phyloP scores from a whole-genome alignment of 2,888 invertebrate genomes.

The Xestia c-nigrum region DNA sequence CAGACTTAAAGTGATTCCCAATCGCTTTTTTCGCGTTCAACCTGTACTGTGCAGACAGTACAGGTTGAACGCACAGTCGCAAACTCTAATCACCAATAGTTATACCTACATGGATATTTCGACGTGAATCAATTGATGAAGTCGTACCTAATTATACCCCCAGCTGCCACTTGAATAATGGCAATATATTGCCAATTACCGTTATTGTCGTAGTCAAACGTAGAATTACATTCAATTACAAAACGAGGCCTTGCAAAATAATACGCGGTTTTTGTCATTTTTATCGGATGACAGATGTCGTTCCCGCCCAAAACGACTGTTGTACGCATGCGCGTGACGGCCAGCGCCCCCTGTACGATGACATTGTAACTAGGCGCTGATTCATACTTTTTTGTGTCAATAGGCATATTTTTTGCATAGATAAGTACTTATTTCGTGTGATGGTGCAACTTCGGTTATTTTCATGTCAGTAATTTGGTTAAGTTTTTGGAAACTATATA shows the following conservation, averaged over 20 bases:
- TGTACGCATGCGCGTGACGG: constrained; percentile 67
- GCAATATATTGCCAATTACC: constrained; percentile 52
- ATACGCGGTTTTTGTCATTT: constrained; percentile 63
- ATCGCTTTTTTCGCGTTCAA: too few species aligned
- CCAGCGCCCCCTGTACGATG: constrained; percentile 63
- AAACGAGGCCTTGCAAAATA: constrained; percentile 59
- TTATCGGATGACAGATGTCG: constrained; percentile 70
- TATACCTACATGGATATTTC: not conserved
- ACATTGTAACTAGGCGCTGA: constrained; percentile 61
- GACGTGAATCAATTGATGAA: constrained; percentile 16
- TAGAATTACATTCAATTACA: constrained; percentile 47
- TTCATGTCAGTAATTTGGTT: constrained; percentile 47
- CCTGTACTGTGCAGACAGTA: not conserved
- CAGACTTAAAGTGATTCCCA: too few species aligned
- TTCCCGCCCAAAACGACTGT: constrained; percentile 68
- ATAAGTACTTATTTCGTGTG: constrained; percentile 39
- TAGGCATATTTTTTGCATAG: constrained; percentile 14
- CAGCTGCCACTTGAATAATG: constrained; percentile 3
- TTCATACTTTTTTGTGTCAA: constrained; percentile 50
- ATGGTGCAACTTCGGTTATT: constrained; percentile 50
- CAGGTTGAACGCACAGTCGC: not conserved
- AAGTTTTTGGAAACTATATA: constrained; percentile 3
- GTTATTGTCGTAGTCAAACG: constrained; percentile 37
- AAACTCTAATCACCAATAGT: not conserved
- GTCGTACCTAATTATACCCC: constrained; percentile 6